phyloP scores from a whole-genome alignment of 2,888 invertebrate genomes.

The Watsonalla binaria region DNA sequence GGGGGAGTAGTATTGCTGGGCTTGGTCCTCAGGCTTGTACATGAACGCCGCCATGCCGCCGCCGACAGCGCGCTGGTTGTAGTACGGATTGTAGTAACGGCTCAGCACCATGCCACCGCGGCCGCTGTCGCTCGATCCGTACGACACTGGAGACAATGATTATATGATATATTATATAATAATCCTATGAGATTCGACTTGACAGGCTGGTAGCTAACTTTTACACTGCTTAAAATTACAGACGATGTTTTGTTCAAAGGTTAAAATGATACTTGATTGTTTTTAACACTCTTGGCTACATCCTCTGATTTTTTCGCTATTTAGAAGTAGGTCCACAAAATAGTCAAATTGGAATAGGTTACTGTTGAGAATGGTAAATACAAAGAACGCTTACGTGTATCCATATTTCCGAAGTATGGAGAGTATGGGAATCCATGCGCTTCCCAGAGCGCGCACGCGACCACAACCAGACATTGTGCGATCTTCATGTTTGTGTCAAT shows the following conservation, averaged over 20 bases:
- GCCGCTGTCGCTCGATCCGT: slow-evolving; percentile 53
- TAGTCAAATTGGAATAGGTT: too few species aligned
- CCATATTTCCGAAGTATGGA: slow-evolving; percentile 63
- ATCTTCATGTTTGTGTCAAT: slow-evolving; percentile 43
- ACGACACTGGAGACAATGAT: slow-evolving; percentile 45
- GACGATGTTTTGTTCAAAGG: too few species aligned
- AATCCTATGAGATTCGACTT: background rate
- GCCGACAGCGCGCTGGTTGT: slow-evolving; percentile 45
- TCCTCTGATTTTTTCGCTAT: too few species aligned
- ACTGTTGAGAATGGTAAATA: background rate
- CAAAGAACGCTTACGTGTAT: slow-evolving; percentile 53
- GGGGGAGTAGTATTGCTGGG: slow-evolving; percentile 55
- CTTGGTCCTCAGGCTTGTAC: slow-evolving; percentile 50
- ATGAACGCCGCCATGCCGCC: slow-evolving; percentile 67
- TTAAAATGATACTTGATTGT: too few species aligned
- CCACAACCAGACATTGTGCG: slow-evolving; percentile 32
- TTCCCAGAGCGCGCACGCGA: slow-evolving; percentile 50
- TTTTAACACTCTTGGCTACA: too few species aligned
- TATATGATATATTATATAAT: background rate
- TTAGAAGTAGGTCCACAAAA: too few species aligned
- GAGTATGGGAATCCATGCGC: slow-evolving; percentile 57
- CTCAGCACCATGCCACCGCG: slow-evolving; percentile 67
- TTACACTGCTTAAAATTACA: too few species aligned
- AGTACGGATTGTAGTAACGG: slow-evolving; percentile 69
- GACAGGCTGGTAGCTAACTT: background rate